Percentiles rank a stretch among this genome's conserved stretches.
Conservation (phyloP, 2,888 invertebrate species). For the Pheosia tremula region DNA sequence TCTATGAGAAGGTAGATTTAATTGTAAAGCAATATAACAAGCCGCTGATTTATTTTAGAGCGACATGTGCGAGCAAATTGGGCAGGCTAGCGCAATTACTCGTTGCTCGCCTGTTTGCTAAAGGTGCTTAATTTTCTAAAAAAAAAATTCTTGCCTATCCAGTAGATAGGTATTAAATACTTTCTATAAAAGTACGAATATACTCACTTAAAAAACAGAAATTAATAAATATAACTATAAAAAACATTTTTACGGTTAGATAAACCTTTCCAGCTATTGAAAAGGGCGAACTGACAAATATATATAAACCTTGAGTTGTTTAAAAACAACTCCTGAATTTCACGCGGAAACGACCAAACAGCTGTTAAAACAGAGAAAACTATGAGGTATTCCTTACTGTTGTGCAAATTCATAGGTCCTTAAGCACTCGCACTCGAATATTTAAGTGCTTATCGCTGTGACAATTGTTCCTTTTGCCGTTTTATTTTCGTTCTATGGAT, state of each 20-base stretch:
- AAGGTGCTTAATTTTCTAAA: too few species aligned
- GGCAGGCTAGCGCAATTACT: too few species aligned
- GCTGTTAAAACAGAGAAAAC: conserved; percentile 45
- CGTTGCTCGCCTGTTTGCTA: too few species aligned
- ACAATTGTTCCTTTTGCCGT: not conserved
- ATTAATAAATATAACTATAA: conserved; percentile 19
- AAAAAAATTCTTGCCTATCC: too few species aligned
- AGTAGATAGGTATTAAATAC: too few species aligned
- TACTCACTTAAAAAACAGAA: conserved; percentile 35
- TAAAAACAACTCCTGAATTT: conserved; percentile 32
- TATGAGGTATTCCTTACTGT: conserved; percentile 17
- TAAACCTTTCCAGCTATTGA: conserved; percentile 12
- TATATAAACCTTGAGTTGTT: conserved; percentile 26
- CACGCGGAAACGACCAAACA: conserved; percentile 31
- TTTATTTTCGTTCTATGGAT: not conserved
- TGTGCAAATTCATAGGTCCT: not conserved
- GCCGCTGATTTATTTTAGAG: too few species aligned
- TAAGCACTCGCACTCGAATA: not conserved
- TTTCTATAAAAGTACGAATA: conserved; percentile 8
- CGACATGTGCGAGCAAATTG: too few species aligned
- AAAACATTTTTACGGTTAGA: conserved; percentile 27
- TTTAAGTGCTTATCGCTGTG: not conserved
- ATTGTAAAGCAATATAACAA: too few species aligned
- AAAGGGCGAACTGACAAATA: conserved; percentile 13
- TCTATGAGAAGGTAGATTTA: too few species aligned